phyloP scores from a whole-genome alignment of 2,113 vertebrate genomes.

The Fregetta grallaria region DNA sequence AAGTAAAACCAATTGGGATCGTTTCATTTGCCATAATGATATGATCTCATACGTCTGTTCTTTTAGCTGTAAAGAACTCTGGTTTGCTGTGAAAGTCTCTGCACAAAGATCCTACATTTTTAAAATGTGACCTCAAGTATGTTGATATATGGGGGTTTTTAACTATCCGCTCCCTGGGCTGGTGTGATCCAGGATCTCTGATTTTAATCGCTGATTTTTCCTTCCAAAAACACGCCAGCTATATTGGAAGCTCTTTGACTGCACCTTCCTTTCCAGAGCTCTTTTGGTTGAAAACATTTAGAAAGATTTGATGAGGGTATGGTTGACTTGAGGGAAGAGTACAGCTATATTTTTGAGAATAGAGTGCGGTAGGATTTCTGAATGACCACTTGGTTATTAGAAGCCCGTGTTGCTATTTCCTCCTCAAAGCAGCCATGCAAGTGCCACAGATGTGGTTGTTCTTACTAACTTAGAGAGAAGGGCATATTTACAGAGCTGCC shows the following conservation, averaged over 20 bases:
- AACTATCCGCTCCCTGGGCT: background rate
- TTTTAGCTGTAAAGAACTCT: background rate
- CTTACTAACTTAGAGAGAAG: background rate
- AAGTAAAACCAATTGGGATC: background rate
- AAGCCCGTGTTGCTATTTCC: background rate
- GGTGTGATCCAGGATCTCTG: background rate
- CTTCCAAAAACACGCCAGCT: background rate
- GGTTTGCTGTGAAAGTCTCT: background rate
- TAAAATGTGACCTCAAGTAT: background rate
- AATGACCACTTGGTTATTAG: background rate
- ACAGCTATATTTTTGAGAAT: background rate
- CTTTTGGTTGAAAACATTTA: background rate
- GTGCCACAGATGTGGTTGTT: background rate
- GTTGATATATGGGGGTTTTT: fast-evolving
- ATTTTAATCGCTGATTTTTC: background rate
- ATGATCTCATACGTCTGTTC: background rate
- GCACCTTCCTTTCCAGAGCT: background rate
- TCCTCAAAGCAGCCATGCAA: background rate
- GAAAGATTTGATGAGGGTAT: background rate
- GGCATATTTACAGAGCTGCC: background rate
- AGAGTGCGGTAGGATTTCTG: background rate
- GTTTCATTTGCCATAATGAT: background rate
- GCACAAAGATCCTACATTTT: background rate
- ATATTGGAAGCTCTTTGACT: background rate
- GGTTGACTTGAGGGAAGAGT: background rate